These are phyloP conservation scores for Jaculus jaculus DNA, from an alignment of 2,113 vertebrate species.

Conservation along the genomic window DNA sequence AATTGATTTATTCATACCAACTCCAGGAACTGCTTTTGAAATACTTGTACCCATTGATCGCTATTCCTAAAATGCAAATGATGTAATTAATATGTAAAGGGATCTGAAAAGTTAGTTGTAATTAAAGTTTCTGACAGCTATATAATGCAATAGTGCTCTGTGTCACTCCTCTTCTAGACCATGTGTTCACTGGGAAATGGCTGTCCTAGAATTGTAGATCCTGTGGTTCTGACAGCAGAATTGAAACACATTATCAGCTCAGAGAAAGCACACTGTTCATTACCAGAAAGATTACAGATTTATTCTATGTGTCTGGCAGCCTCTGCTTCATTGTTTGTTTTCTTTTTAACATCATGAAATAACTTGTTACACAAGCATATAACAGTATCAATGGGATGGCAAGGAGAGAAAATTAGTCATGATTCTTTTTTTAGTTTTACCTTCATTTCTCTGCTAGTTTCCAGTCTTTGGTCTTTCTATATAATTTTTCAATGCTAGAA, in stretches of 20 bases:
- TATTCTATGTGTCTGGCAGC: conserved; percentile 68
- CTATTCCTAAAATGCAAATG: conserved; percentile 27
- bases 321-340: neutral
- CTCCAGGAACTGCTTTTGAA: neutral
- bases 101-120: conserved; percentile 32
- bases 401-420: conserved; percentile 55
- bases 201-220: conserved; percentile 54
- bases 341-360: conserved; percentile 64
- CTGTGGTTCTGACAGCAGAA: conserved; percentile 61
- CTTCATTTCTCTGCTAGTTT: conserved; percentile 64
- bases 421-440: conserved; percentile 49
- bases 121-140: conserved; percentile 56
- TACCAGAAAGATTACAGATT: conserved; percentile 73
- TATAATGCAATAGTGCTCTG: neutral
- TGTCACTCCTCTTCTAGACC: neutral
- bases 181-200: neutral
- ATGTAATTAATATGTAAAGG: conserved; percentile 54
- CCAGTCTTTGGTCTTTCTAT: neutral
- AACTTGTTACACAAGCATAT: conserved; percentile 66
- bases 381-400: conserved; percentile 59
- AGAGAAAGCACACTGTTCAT: conserved; percentile 60
- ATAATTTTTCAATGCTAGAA: conserved; percentile 48
- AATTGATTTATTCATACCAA: neutral
- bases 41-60: neutral
- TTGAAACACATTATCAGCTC: conserved; percentile 66